Percentiles rank a stretch among this genome's conserved stretches.
phyloP scores from a whole-genome alignment of 1,140 invertebrate genomes.

The Leptinotarsa lineolata region DNA sequence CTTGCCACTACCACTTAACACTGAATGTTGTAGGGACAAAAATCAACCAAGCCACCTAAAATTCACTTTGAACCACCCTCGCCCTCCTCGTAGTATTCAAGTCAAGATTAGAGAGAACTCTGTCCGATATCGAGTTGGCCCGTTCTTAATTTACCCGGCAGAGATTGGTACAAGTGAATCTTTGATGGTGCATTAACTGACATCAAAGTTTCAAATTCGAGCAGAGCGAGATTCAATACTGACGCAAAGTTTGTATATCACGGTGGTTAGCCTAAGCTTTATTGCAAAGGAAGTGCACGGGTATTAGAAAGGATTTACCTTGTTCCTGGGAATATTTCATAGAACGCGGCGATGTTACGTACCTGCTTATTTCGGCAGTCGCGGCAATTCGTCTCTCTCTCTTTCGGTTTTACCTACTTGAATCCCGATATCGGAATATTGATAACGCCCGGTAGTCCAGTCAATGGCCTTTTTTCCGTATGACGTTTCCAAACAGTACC shows the following conservation, averaged over 20 bases:
- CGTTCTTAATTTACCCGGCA: constrained; percentile 7
- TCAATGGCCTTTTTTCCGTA: too few relatives aligned
- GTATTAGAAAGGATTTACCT: constrained; percentile 37
- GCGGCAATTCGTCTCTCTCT: neutral
- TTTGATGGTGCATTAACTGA: constrained; percentile 24
- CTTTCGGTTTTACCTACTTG: neutral
- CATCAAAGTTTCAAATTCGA: constrained; percentile 26
- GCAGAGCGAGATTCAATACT: constrained; percentile 22
- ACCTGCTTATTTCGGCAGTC: neutral
- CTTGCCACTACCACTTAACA: too few relatives aligned
- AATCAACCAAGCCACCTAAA: too few relatives aligned
- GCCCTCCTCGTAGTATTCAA: neutral
- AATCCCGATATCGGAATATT: too few relatives aligned
- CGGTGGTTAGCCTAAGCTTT: constrained; percentile 38
- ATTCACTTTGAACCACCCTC: too few relatives aligned
- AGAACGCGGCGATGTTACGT: constrained; percentile 9
- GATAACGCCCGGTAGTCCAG: too few relatives aligned
- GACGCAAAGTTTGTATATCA: constrained; percentile 30
- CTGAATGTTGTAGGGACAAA: too few relatives aligned
- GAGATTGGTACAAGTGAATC: neutral
- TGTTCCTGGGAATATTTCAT: constrained; percentile 35
- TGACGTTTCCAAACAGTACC: too few relatives aligned
- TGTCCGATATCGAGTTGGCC: neutral
- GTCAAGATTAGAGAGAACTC: neutral
- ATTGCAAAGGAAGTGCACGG: constrained; percentile 38